phyloP scores from a whole-genome alignment of 2,888 invertebrate genomes.

The Cephalotes varians region DNA sequence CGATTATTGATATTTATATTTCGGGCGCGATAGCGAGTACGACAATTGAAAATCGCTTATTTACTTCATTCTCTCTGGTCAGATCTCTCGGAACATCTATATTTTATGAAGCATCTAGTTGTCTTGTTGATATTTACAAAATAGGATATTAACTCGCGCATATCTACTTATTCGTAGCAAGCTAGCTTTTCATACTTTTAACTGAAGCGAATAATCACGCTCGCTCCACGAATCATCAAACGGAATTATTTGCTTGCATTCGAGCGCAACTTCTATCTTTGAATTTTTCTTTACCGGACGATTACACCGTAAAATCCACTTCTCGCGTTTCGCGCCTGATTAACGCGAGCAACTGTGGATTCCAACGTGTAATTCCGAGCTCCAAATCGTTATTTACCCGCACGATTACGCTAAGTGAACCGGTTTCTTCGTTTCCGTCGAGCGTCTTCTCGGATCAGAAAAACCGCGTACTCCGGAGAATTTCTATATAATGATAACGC shows the following conservation, averaged over 20 bases:
- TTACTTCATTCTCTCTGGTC: constrained; percentile 25
- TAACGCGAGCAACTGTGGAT: constrained; percentile 28
- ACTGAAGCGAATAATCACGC: constrained; percentile 22
- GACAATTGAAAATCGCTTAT: constrained; percentile 20
- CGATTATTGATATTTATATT: constrained; percentile 12
- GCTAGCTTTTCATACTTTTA: background rate
- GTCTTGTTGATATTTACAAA: constrained; percentile 37
- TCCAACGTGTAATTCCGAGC: constrained; percentile 24
- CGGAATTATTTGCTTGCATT: constrained; percentile 33
- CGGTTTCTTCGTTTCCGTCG: constrained; percentile 8
- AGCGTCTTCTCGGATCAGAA: constrained; percentile 1
- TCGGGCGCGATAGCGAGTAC: background rate
- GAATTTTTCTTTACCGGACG: constrained; percentile 14
- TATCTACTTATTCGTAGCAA: background rate
- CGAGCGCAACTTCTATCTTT: background rate
- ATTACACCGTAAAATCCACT: constrained; percentile 36
- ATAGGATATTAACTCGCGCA: constrained; percentile 14
- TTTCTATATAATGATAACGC: constrained; percentile 27
- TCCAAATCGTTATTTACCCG: constrained; percentile 42
- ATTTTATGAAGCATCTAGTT: constrained; percentile 34
- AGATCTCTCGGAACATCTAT: constrained; percentile 7
- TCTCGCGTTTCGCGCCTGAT: constrained; percentile 37
- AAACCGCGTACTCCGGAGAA: background rate
- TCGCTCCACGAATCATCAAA: constrained; percentile 14
- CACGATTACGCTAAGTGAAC: constrained; percentile 20